Percentiles rank a stretch among this genome's conserved stretches.
Conservation (phyloP, 2,888 invertebrate species). For the Pemphredon lugubris region DNA sequence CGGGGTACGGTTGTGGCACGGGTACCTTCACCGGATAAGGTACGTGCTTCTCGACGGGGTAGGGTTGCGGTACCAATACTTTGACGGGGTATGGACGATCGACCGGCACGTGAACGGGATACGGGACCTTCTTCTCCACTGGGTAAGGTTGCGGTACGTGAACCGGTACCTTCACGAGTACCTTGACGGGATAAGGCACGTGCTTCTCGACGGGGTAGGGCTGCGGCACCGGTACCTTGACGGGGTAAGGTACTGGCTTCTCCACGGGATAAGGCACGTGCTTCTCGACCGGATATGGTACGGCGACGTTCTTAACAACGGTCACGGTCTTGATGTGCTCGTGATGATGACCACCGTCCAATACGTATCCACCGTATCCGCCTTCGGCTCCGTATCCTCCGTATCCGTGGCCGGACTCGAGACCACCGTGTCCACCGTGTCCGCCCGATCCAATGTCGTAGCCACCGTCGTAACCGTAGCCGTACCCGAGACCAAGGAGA, state of each 20-base stretch:
- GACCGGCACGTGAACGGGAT: conserved; percentile 87
- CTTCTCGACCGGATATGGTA: conserved; percentile 76
- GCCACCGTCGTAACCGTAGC: conserved; percentile 91
- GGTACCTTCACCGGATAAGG: conserved; percentile 89
- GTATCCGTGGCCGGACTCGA: conserved; percentile 78
- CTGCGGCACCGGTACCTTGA: conserved; percentile 84
- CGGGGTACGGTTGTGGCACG: conserved; percentile 87
- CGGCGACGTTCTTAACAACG: conserved; percentile 85
- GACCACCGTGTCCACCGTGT: conserved; percentile 80
- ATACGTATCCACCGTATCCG: conserved; percentile 82
- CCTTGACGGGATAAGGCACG: conserved; percentile 89
- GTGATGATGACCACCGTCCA: conserved; percentile 81
- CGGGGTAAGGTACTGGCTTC: conserved; percentile 85
- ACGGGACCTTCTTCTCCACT: conserved; percentile 89
- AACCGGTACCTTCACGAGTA: conserved; percentile 90
- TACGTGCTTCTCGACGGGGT: conserved; percentile 89
- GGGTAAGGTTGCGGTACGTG: conserved; percentile 90
- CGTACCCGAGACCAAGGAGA: conserved; percentile 89
- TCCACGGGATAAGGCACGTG: conserved; percentile 86
- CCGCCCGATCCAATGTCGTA: conserved; percentile 86
- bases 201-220: conserved; percentile 87
- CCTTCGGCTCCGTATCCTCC: conserved; percentile 63
- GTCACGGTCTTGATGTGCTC: conserved; percentile 86
- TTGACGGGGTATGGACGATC: conserved; percentile 91
- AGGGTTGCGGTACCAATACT: conserved; percentile 90